A percentile compares a stretch with the other conserved stretches of the same genome.
Evolutionary conservation across 2,113 vertebrate genomes (phyloP).

Genomic region (Labrus mixtus): DNA sequence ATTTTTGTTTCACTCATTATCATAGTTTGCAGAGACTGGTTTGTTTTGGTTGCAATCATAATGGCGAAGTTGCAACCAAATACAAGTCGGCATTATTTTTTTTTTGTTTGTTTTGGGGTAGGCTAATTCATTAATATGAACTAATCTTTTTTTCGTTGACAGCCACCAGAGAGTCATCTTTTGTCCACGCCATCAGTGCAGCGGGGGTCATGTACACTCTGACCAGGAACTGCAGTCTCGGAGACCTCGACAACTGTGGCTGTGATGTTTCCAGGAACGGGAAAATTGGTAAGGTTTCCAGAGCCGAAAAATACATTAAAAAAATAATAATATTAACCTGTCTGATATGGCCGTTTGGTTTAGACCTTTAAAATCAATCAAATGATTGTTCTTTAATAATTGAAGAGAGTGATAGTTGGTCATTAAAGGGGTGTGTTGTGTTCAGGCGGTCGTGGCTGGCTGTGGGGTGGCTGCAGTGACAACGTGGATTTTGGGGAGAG

Average conservation of each 20-base stretch:
- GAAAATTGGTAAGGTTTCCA: constrained; percentile 82
- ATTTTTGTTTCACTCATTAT: no score
- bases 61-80: no score
- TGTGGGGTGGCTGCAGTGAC: constrained; percentile 98
- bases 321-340: background rate
- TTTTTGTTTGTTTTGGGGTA: no score
- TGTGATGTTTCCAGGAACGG: constrained; percentile 94
- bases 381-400: no score
- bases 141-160: constrained; percentile 12
- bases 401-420: background rate
- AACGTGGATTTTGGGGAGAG: constrained; percentile 96
- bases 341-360: background rate
- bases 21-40: no score
- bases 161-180: constrained; percentile 96
- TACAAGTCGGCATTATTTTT: no score
- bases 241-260: constrained; percentile 94
- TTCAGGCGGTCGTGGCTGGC: constrained; percentile 93
- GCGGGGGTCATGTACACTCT: constrained; percentile 96
- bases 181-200: constrained; percentile 95
- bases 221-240: constrained; percentile 96
- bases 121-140: background rate
- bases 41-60: no score
- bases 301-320: no score
- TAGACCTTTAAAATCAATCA: background rate
- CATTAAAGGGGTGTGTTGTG: background rate